Evolutionary conservation across 2,113 vertebrate species (phyloP).

Genomic region (Zeus faber): DNA sequence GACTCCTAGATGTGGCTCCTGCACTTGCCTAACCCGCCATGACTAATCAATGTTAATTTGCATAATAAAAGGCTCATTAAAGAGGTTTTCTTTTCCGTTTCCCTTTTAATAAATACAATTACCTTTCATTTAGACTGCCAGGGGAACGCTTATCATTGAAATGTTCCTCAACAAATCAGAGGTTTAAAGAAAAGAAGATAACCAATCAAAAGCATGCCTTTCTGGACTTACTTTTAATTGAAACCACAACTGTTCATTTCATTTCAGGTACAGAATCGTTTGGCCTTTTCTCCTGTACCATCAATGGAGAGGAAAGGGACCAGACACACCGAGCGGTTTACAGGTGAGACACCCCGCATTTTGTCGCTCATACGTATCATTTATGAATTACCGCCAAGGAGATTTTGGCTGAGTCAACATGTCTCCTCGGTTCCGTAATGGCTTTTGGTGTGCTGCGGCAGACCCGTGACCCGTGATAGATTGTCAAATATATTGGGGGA

Average conservation of each 20-base stretch:
- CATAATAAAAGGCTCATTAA: slow-evolving; percentile 41
- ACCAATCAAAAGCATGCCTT: no score
- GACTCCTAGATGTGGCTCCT: slow-evolving; percentile 9
- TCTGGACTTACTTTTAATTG: neutral
- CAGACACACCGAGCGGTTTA: slow-evolving; percentile 93
- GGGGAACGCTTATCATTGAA: neutral
- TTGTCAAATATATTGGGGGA: slow-evolving; percentile 25
- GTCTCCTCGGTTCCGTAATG: no score
- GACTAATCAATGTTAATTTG: slow-evolving; percentile 42
- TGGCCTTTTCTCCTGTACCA: slow-evolving; percentile 91
- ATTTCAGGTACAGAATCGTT: slow-evolving; percentile 93
- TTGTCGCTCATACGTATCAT: no score
- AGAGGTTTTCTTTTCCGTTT: slow-evolving; percentile 12
- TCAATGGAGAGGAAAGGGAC: slow-evolving; percentile 91
- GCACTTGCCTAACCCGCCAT: slow-evolving; percentile 32
- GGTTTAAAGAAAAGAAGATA: neutral
- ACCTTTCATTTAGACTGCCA: neutral
- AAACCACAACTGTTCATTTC: neutral
- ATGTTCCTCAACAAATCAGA: no score
- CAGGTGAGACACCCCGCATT: slow-evolving; percentile 61
- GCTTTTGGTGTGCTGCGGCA: no score
- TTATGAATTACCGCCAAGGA: no score
- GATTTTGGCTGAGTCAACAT: no score
- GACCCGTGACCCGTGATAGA: no score
- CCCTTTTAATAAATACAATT: slow-evolving; percentile 20